Evolutionary conservation across 2,113 vertebrate species (phyloP).

Genomic region (Camelus bactrianus): DNA sequence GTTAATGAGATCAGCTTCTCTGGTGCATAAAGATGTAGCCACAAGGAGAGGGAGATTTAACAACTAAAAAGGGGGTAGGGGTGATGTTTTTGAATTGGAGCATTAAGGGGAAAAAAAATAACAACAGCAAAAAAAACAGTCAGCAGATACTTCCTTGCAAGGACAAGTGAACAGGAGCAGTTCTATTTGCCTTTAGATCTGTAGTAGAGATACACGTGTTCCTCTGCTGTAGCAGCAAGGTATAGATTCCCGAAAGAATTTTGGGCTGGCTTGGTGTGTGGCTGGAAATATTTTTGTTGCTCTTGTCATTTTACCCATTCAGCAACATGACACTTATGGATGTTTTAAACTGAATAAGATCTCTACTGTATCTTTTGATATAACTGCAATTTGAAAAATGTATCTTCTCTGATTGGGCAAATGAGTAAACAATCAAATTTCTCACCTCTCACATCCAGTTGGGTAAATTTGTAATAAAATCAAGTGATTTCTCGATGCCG

Average conservation of each 20-base stretch:
- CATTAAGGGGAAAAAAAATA: neutral
- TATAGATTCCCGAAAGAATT: slow-evolving; percentile 41
- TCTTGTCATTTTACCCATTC: neutral
- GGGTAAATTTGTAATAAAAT: slow-evolving; percentile 7
- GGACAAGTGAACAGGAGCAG: neutral
- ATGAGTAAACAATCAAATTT: neutral
- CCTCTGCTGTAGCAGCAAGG: neutral
- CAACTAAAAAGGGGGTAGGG: neutral
- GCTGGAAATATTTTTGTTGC: neutral
- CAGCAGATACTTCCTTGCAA: slow-evolving; percentile 24
- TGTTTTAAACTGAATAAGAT: neutral
- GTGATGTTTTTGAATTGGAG: slow-evolving; percentile 25
- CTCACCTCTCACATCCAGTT: neutral
- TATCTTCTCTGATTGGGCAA: neutral
- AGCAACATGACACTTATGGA: neutral
- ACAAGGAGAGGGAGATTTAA: neutral
- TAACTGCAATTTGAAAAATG: neutral
- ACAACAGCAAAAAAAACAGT: neutral
- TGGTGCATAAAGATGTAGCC: neutral
- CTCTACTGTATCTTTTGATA: neutral
- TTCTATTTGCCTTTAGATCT: slow-evolving; percentile 55
- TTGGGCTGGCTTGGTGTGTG: slow-evolving; percentile 24
- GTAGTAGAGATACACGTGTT: neutral
- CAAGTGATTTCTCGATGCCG: neutral
- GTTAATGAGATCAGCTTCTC: slow-evolving; percentile 55